Base-by-base conservation (phyloP, 2,113 vertebrate species). In the Thomomys bottae region DNA sequence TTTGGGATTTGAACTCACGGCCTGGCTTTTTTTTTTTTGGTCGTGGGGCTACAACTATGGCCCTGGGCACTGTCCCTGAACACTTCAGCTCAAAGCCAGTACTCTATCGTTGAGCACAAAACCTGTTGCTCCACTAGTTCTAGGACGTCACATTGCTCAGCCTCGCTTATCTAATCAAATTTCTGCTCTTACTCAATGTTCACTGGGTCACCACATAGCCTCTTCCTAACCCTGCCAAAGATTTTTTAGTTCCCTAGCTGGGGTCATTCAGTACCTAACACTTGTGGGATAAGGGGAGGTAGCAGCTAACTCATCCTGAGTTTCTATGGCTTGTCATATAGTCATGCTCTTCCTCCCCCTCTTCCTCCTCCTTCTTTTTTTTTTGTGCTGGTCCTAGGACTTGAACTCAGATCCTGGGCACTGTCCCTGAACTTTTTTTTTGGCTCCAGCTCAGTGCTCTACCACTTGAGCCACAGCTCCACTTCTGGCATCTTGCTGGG, bases 171-270 rank as follows among this genome's bases (percentile, higher is more conserved):
- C 90, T 96, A 90, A 94, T 95, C 88, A 3, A 64, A 75, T 89
- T 42, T 94, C 75, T 95, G 86, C 94, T 94, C 96, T 96, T 95
- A 93, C 92, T 90, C 94, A 96, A 32, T 95, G 78, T 90, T 95
- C 92, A 89, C 87, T 93, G 79, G 93, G 92, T 95, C 88, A 93
- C 73, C 73, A 71, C 79, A 30, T 1, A 75, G 70, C 64, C 70
- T 93, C 67, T 61, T 88, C 64, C 32, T 36, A 36, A 59, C 57
- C 80, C 92, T 38, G 57, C 54, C 79, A 0, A 81, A 82, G 79
- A 70, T 92, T 84, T 76, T 38, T 18, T 73, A 82, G 88, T 72
- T 49, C 30, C 40, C 49, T 88, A 30, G 30, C 38, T 90, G 73
- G 26, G 76, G 68, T 71, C 84, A 90, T 70, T 28, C 32, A 21